Evolutionary conservation across 2,797 vertebrate species (phyloP).

Genomic region (Sphenodon punctatus): DNA sequence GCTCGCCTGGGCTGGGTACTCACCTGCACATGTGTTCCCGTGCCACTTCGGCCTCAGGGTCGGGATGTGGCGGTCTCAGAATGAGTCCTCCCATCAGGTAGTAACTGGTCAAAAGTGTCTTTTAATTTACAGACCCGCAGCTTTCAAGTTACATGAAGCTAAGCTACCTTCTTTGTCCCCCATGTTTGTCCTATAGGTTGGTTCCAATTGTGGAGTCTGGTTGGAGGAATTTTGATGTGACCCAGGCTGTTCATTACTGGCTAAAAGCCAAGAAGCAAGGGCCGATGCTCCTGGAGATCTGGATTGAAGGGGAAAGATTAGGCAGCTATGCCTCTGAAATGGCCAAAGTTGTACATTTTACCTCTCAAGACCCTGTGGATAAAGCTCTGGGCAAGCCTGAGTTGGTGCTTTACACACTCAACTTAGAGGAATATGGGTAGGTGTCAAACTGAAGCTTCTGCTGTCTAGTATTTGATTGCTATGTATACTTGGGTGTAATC

Average conservation of each 20-base stretch:
- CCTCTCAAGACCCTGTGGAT: conserved; percentile 83
- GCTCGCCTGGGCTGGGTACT: too few species aligned
- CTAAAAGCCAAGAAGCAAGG: conserved; percentile 76
- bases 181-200: conserved; percentile 73
- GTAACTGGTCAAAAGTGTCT: too few species aligned
- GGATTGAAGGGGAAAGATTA: conserved; percentile 89
- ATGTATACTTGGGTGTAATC: background rate
- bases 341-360: conserved; percentile 87
- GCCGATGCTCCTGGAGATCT: conserved; percentile 92
- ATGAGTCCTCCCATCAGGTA: too few species aligned
- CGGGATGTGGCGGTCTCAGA: too few species aligned
- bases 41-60: too few species aligned
- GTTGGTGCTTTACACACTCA: conserved; percentile 91
- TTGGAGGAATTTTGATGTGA: conserved; percentile 97
- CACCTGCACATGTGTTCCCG: too few species aligned
- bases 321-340: conserved; percentile 87
- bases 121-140: too few species aligned
- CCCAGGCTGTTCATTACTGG: conserved; percentile 94
- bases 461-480: background rate
- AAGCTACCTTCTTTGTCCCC: background rate
- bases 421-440: conserved; percentile 89
- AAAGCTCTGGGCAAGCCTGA: conserved; percentile 87
- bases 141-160: too few species aligned
- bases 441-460: conserved; percentile 27
- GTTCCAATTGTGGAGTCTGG: conserved; percentile 87